Evolutionary conservation across 2,888 invertebrate species (phyloP).

Genomic region (Drepanosiphum platanoidis): DNA sequence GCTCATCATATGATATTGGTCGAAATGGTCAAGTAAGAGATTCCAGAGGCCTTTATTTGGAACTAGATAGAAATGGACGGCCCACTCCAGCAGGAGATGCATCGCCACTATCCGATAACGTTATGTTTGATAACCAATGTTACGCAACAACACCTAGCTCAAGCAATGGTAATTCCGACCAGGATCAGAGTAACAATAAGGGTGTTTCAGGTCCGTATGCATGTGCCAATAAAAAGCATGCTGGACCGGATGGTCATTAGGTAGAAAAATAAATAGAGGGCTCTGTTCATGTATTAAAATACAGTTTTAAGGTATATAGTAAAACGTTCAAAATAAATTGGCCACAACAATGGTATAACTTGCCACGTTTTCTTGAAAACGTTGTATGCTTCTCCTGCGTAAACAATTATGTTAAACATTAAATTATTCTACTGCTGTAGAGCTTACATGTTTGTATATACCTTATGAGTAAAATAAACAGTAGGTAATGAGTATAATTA

Average conservation of each 20-base stretch:
- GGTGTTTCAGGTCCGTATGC: conserved; percentile 55
- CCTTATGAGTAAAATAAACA: background rate
- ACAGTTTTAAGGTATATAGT: conserved; percentile 1
- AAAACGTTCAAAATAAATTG: conserved; percentile 17
- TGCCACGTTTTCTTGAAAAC: background rate
- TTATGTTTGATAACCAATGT: conserved; percentile 94
- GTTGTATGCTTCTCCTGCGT: conserved; percentile 10
- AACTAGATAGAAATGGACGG: conserved; percentile 77
- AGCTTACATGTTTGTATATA: conserved; percentile 21
- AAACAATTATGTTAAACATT: conserved; percentile 3
- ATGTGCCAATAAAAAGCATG: conserved; percentile 54
- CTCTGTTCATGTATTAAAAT: background rate
- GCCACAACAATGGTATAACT: background rate
- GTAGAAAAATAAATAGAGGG: conserved; percentile 39
- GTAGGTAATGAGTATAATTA: background rate
- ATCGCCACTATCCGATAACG: conserved; percentile 92
- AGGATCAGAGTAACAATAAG: conserved; percentile 73
- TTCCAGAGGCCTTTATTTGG: conserved; percentile 76
- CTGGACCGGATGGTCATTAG: conserved; percentile 35
- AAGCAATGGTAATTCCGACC: conserved; percentile 90
- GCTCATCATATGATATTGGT: conserved; percentile 79
- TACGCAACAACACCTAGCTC: conserved; percentile 95
- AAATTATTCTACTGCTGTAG: background rate
- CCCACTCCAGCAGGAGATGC: conserved; percentile 71
- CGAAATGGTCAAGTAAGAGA: conserved; percentile 72